Evolutionary conservation across 2,113 vertebrate species (phyloP).

Genomic region (Albula glossodonta): DNA sequence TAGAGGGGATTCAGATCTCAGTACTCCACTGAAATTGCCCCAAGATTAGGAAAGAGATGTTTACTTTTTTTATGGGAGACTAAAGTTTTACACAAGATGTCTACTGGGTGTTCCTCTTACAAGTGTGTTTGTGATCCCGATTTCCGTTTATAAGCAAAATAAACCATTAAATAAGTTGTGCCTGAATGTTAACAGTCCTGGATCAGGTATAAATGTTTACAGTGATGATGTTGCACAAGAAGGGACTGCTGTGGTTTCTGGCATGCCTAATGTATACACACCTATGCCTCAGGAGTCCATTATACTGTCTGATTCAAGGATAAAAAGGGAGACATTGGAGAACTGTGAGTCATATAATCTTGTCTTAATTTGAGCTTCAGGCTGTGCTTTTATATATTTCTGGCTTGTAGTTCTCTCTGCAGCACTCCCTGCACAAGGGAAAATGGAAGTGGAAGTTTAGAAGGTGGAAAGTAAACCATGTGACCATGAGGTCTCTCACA

Average conservation of each 20-base stretch:
- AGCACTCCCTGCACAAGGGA: background rate
- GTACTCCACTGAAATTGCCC: background rate
- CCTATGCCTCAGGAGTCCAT: constrained; percentile 50
- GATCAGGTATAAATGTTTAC: constrained; percentile 42
- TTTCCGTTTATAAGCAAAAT: constrained; percentile 15
- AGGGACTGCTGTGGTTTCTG: background rate
- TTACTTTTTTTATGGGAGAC: constrained; percentile 1
- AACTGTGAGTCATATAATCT: constrained; percentile 31
- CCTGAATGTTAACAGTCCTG: background rate
- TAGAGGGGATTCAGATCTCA: background rate
- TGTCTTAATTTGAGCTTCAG: constrained; percentile 49
- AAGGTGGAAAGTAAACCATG: background rate
- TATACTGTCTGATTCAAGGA: constrained; percentile 46
- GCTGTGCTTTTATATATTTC: constrained; percentile 23
- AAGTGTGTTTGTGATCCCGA: background rate
- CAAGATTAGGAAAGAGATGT: background rate
- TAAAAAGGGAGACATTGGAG: constrained; percentile 15
- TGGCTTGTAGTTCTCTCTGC: constrained; percentile 35
- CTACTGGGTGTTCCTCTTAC: background rate
- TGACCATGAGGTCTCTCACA: background rate
- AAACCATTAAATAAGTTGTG: background rate
- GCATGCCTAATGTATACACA: constrained; percentile 9
- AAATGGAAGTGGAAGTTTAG: background rate
- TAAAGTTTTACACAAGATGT: background rate
- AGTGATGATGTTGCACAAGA: constrained; percentile 12